Evolutionary conservation across 2,113 vertebrate species (phyloP).

Genomic region (Melanerpes formicivorus): DNA sequence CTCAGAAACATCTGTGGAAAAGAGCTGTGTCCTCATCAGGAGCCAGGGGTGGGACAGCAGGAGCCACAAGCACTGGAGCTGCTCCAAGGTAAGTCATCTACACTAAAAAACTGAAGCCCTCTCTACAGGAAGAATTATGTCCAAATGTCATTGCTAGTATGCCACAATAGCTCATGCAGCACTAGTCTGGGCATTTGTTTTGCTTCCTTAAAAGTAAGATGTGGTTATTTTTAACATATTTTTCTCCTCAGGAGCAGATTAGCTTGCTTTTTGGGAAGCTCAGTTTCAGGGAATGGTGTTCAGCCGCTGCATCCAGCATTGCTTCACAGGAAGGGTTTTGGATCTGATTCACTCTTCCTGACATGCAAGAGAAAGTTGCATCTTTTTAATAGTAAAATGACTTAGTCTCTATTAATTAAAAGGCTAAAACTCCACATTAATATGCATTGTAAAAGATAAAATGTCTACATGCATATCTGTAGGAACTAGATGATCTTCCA

Average conservation of each 20-base stretch:
- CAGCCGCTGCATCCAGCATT: background rate
- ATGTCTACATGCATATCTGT: background rate
- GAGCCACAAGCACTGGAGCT: background rate
- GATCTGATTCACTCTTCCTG: background rate
- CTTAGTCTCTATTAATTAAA: background rate
- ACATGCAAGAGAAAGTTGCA: background rate
- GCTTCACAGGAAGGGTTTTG: background rate
- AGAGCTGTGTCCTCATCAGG: rapidly evolving
- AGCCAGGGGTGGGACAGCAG: background rate
- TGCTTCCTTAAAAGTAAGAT: background rate
- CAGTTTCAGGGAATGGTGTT: background rate
- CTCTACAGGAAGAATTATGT: background rate
- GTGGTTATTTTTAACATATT: background rate
- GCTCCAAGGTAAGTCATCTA: background rate
- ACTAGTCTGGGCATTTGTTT: background rate
- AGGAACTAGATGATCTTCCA: background rate
- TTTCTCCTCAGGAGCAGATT: background rate
- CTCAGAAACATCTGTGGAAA: background rate
- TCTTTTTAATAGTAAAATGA: background rate
- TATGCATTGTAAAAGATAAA: background rate
- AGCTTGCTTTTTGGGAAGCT: background rate
- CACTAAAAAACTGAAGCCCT: background rate
- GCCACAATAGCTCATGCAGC: background rate
- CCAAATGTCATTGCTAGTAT: background rate
- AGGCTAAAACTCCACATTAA: background rate